Conservation (phyloP, 1,140 invertebrate species). For the Colletes latitarsis region DNA sequence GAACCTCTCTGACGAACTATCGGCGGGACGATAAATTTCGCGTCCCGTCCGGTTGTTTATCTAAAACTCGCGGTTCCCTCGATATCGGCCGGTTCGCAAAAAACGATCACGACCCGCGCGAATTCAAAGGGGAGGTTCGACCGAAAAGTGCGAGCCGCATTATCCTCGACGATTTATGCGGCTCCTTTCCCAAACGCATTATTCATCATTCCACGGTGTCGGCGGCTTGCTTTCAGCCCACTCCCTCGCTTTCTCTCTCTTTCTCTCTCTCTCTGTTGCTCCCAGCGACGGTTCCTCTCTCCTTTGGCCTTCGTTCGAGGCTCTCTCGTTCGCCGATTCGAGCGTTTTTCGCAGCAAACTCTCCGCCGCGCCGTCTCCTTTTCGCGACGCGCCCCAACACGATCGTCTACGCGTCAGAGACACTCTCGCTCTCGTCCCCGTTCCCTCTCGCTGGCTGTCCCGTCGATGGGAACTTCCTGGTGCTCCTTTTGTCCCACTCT, state of each 20-base stretch:
- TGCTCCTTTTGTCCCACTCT: slow-evolving; percentile 17
- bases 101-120: slow-evolving; percentile 28
- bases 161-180: slow-evolving; percentile 66
- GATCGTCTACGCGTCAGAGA: neutral
- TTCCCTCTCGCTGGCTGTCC: neutral
- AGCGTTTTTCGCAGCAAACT: slow-evolving; percentile 41
- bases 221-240: slow-evolving; percentile 63
- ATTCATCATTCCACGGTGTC: slow-evolving; percentile 70
- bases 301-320: slow-evolving; percentile 10
- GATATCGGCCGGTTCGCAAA: neutral
- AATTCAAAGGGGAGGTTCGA: slow-evolving; percentile 13
- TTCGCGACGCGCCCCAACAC: slow-evolving; percentile 35
- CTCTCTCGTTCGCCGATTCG: neutral
- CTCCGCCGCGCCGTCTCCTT: slow-evolving; percentile 31
- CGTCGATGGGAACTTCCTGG: neutral
- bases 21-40: slow-evolving; percentile 31
- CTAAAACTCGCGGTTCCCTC: slow-evolving; percentile 1
- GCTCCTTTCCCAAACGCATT: slow-evolving; percentile 68
- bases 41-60: slow-evolving; percentile 13
- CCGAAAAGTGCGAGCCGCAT: slow-evolving; percentile 49
- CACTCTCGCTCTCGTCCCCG: slow-evolving; percentile 44
- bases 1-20: neutral
- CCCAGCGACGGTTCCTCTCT: neutral
- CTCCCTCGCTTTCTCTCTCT: slow-evolving; percentile 20
- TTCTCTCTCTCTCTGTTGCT: slow-evolving; percentile 1